Evolutionary conservation across 2,888 invertebrate genomes (phyloP), one percentile per base, ranked within the genome.

Genomic region (Neelides folsomi): DNA sequence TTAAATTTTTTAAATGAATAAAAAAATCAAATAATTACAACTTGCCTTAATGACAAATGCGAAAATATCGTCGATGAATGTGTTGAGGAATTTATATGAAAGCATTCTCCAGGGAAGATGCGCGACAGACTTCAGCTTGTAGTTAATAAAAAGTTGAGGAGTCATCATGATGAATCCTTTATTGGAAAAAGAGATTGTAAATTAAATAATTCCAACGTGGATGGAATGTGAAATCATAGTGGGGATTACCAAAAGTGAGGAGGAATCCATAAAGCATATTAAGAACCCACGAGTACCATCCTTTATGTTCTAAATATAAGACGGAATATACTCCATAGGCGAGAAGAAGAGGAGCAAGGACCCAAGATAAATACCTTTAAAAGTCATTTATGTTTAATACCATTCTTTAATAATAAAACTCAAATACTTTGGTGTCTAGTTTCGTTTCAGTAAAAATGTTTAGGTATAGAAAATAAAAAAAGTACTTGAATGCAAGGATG

Each of bases 41-140:
- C 43, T 48, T 49, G 47, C 97, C 97, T 95, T 94, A 66, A 99
- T 98, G 58, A 99, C 94, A 76, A 99, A 98, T 54, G 98, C 98
- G 75, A 99, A 98, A 66, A 99, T 92, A 71, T 99, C 98, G 74
- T 98, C 98, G 66, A 98, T 97, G 72, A 98, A 98, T 18, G 98
- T 98, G 71, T 98, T 98, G 53, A 98, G 79, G 71, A 95, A 95
- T 76, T 98, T 98, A 72, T 98, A 99, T 9, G 95, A 94, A 80
- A 98, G 82, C 97, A 98, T 98, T 55, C 98, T 79, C 98, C 98
- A 99, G 4, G 98, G 98, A 65, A 99, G 77, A 75, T 98, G 98
- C 9, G 98, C 98, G 1, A 98, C 97, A 15, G 95, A 97, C 70
- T 99, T 95, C 65, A 99, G 72, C 72, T 98, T 98, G 74, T 99